phyloP scores from a whole-genome alignment of 2,797 vertebrate species.

The Champsocephalus esox region DNA sequence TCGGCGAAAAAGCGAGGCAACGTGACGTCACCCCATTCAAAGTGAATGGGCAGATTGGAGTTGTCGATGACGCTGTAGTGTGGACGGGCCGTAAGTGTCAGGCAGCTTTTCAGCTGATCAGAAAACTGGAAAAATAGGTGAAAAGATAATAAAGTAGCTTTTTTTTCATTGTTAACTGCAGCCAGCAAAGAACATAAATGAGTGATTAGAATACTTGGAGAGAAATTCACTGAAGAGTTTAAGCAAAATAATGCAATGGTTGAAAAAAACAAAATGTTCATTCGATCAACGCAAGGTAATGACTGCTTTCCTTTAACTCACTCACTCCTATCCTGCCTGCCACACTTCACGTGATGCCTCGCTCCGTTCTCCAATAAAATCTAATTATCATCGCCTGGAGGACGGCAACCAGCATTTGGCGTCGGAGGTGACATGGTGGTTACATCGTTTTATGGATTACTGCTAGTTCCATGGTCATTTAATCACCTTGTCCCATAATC shows the following conservation, averaged over 20 bases:
- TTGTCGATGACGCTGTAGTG: no score
- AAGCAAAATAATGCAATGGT: neutral
- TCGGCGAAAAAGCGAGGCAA: no score
- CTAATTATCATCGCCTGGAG: conserved; percentile 61
- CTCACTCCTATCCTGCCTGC: conserved; percentile 12
- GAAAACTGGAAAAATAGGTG: neutral
- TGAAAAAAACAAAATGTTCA: neutral
- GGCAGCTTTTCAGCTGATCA: conserved; percentile 7
- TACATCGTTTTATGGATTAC: conserved; percentile 73
- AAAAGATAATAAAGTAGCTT: conserved; percentile 13
- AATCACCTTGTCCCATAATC: conserved; percentile 63
- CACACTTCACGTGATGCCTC: conserved; percentile 31
- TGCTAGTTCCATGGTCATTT: conserved; percentile 50
- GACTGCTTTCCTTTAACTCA: conserved; percentile 42
- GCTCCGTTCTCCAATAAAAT: conserved; percentile 61
- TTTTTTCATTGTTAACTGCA: conserved; percentile 19
- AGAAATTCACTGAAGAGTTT: conserved; percentile 6
- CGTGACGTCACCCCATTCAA: no score
- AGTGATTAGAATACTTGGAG: neutral
- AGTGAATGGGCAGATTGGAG: no score
- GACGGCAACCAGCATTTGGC: conserved; percentile 34
- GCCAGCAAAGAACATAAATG: neutral
- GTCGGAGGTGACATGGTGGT: conserved; percentile 60
- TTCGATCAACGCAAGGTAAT: conserved; percentile 29
- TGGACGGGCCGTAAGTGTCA: neutral